Percentiles rank a stretch among this genome's conserved stretches.
phyloP scores from a whole-genome alignment of 2,888 invertebrate genomes.

The Melanargia galathea region DNA sequence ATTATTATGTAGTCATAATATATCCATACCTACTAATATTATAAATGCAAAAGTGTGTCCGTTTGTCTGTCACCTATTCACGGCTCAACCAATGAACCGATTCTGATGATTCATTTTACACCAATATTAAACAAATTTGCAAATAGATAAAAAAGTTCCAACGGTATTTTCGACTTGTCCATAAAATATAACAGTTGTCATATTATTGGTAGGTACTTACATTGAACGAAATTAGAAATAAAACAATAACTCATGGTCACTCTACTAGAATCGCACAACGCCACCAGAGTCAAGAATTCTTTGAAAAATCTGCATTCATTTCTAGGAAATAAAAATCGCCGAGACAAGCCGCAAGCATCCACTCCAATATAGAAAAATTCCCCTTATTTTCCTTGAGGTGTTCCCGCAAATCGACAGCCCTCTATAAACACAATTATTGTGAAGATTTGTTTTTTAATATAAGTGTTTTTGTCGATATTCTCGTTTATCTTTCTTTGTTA shows the following conservation, averaged over 20 bases:
- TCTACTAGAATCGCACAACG: constrained; percentile 26
- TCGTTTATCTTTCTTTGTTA: constrained; percentile 43
- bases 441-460: constrained; percentile 22
- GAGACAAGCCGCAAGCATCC: neutral
- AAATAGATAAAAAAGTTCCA: no score
- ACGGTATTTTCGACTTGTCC: no score
- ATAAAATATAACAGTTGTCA: no score
- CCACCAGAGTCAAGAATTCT: constrained; percentile 36
- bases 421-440: constrained; percentile 17
- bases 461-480: constrained; percentile 22
- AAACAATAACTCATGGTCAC: constrained; percentile 23
- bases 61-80: neutral
- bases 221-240: no score
- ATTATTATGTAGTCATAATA: no score
- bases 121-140: no score
- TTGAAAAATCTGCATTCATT: constrained; percentile 40
- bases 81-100: neutral
- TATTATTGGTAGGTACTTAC: no score
- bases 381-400: constrained; percentile 9
- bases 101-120: no score
- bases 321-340: constrained; percentile 24
- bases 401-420: constrained; percentile 12
- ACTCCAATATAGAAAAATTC: constrained; percentile 15
- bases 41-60: neutral
- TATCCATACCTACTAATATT: neutral